phyloP scores from a whole-genome alignment of 2,888 invertebrate species.

The Hermaeophaga mercurialis region DNA sequence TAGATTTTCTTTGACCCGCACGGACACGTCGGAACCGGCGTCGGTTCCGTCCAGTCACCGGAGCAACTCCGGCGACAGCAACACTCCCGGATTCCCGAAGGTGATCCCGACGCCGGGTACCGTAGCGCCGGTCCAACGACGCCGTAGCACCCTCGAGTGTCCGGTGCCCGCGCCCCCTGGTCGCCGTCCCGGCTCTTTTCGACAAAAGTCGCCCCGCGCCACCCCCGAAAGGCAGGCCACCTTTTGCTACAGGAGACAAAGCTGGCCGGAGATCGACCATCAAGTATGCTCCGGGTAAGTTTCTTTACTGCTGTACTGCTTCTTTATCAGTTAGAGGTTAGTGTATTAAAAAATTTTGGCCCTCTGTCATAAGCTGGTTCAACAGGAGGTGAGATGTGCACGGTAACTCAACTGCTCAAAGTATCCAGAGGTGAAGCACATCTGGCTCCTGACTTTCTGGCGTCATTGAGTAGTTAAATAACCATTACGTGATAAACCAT shows the following conservation, averaged over 20 bases:
- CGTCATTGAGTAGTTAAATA: no score
- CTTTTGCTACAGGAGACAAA: conserved; percentile 78
- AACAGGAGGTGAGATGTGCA: no score
- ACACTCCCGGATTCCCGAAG: conserved; percentile 69
- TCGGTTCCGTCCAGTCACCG: conserved; percentile 48
- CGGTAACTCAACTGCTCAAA: no score
- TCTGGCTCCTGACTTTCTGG: no score
- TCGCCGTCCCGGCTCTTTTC: conserved; percentile 60
- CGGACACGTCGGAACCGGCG: conserved; percentile 51
- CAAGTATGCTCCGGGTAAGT: conserved; percentile 83
- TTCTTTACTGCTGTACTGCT: no score
- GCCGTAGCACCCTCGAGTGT: conserved; percentile 68
- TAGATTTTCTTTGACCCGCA: conserved; percentile 56
- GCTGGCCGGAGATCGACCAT: conserved; percentile 86
- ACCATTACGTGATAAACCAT: no score
- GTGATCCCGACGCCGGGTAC: conserved; percentile 74
- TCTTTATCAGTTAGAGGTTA: no score
- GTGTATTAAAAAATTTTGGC: no score
- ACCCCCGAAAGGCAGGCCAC: conserved; percentile 69
- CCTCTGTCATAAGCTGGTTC: no score
- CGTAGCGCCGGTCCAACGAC: conserved; percentile 60
- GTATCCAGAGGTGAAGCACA: no score
- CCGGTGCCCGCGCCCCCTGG: conserved; percentile 52
- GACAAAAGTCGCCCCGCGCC: conserved; percentile 60
- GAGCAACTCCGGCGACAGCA: conserved; percentile 56